A percentile compares a stretch with the other conserved stretches of the same genome.
These are phyloP conservation scores for Branchinecta lynchi DNA, from an alignment of 1,140 invertebrate species.

Conservation along the genomic window DNA sequence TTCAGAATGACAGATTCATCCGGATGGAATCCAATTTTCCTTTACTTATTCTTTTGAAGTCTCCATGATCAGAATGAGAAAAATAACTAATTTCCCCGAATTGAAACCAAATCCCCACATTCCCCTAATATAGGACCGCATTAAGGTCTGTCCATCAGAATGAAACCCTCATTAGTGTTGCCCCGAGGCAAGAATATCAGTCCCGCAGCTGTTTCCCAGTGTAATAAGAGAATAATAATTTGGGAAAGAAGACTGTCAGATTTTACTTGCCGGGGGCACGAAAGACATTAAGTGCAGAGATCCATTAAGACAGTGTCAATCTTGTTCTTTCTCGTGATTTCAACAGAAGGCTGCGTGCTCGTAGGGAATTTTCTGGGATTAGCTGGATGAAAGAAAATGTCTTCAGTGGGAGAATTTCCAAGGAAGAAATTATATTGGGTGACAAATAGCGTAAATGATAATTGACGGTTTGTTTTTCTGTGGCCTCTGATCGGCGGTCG, in stretches of 20 bases:
- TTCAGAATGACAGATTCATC: too few species aligned
- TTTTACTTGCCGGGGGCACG: neutral
- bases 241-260: neutral
- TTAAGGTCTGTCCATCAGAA: too few species aligned
- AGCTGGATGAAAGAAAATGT: neutral
- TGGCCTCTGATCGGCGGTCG: neutral
- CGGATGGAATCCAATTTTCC: too few species aligned
- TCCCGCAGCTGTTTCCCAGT: too few species aligned
- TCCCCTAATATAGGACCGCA: too few species aligned
- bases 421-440: neutral
- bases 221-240: too few species aligned
- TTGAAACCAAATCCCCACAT: too few species aligned
- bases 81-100: too few species aligned
- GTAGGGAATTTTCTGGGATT: neutral
- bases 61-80: too few species aligned
- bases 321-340: neutral
- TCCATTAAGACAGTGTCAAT: constrained; percentile 7
- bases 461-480: neutral
- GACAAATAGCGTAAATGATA: neutral
- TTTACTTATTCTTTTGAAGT: too few species aligned
- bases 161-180: too few species aligned
- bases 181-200: too few species aligned
- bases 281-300: constrained; percentile 2
- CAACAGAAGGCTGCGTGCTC: neutral
- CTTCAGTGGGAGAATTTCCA: neutral